These are phyloP conservation scores for Aphyosemion australe DNA, from an alignment of 2,113 vertebrate species.

Conservation along the genomic window DNA sequence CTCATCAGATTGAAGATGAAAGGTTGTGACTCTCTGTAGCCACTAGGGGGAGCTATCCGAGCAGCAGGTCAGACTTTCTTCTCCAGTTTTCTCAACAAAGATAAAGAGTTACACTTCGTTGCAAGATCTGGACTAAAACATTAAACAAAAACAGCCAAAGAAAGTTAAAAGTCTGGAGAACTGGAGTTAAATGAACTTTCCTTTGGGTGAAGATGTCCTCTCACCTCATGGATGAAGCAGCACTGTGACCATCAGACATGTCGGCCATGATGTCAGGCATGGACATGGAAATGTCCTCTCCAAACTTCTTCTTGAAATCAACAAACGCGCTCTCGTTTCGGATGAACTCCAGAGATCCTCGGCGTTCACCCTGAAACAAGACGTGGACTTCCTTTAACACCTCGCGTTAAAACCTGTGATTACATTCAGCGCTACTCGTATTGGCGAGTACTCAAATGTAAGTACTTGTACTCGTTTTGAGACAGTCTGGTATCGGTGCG, in stretches of 20 bases:
- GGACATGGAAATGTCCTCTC: conserved; percentile 80
- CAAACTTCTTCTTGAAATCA: conserved; percentile 88
- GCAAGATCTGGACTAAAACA: too few species aligned
- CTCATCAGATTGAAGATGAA: not conserved
- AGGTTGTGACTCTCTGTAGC: not conserved
- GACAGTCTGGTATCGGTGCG: too few species aligned
- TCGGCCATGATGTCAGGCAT: conserved; percentile 81
- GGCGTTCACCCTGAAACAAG: conserved; percentile 85
- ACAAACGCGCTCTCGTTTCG: conserved; percentile 85
- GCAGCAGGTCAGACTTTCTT: not conserved
- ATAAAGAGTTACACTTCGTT: too few species aligned
- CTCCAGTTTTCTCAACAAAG: too few species aligned
- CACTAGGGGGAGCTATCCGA: conserved; percentile 14
- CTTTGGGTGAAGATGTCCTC: not conserved
- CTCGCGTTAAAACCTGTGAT: not conserved
- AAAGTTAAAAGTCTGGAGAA: too few species aligned
- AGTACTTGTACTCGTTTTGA: too few species aligned
- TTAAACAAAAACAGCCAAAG: too few species aligned
- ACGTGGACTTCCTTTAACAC: fast-evolving
- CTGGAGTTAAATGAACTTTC: too few species aligned
- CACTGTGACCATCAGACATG: conserved; percentile 30
- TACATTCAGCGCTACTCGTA: too few species aligned
- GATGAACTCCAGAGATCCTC: conserved; percentile 92
- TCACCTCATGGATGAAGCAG: conserved; percentile 52
- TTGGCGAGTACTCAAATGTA: too few species aligned